Evolutionary conservation across 2,888 invertebrate genomes (phyloP), one percentile per base, ranked within the genome.

Genomic region (Mycogona germanica): DNA sequence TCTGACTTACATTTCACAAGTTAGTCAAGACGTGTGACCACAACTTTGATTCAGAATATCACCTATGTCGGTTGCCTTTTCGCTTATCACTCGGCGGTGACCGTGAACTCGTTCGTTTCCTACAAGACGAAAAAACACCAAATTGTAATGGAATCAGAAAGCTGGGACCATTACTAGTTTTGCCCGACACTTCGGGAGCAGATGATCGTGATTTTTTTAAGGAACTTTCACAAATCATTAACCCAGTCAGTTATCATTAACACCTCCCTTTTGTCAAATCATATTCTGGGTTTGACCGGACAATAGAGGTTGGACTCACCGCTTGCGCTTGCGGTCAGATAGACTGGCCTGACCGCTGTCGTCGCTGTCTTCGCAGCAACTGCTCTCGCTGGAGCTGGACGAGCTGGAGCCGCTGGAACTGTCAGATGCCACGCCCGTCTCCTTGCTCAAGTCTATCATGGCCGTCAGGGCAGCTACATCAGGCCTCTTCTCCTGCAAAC

Each of bases 401-500:
- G 80, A 80, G 55, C 78, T 79, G 2, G 80, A 80, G 61, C 86
- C 88, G 62, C 88, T 89, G 0, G 92, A 92, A 64, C 89, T 91
- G 70, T 96, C 95, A 0, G 93, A 95, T 29, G 91, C 92, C 48
- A 95, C 82, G 17, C 93, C 93, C 1, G 89, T 89, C 41, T 86
- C 81, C 66, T 83, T 79, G 63, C 78, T 83, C 53, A 92, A 75
- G 70, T 95, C 93, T 63, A 93, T 84, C 63, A 76, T 75, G 63
- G 87, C 87, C 3, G 91, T 87, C 49, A 87, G 68, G 62, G 78
- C 76, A 35, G 84, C 87, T 57, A 92, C 69, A 29, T 85, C 82
- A 2, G 85, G 81, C 60, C 87, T 84, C 65, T 84, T 81, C 60
- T 78, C 75, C 72, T 76, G 58, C 26, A 63, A 56, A 48, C 3